Conservation (phyloP, 2,797 vertebrate genomes). For the Xiphophorus birchmanni region DNA sequence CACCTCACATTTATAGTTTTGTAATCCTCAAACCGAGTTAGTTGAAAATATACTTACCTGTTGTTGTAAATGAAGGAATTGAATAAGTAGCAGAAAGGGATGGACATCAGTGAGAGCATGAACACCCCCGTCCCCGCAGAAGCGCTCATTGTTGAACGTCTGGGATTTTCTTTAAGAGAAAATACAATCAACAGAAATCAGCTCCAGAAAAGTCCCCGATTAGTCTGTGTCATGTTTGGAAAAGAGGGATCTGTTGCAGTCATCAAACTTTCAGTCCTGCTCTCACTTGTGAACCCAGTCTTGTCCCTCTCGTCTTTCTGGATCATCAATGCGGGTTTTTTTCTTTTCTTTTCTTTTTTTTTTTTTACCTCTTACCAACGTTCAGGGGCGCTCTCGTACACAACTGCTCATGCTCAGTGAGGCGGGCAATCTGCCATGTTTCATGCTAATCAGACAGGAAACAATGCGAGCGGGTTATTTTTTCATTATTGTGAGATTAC, state of each 20-base stretch:
- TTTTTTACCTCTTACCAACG: neutral
- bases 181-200: neutral
- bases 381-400: neutral
- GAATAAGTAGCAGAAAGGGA: slow-evolving; percentile 88
- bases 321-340: neutral
- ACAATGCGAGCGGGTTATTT: neutral
- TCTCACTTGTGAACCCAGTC: slow-evolving; percentile 6
- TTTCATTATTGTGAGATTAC: neutral
- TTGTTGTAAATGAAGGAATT: slow-evolving; percentile 83
- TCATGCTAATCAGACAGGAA: neutral
- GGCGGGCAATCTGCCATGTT: neutral
- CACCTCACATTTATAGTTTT: neutral
- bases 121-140: slow-evolving; percentile 92
- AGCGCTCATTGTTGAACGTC: slow-evolving; percentile 81
- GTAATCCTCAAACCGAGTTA: neutral
- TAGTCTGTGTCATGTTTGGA: slow-evolving; percentile 11
- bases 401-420: neutral
- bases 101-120: slow-evolving; percentile 88
- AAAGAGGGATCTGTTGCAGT: neutral
- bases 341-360: neutral
- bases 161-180: neutral
- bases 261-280: neutral
- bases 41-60: slow-evolving; percentile 77
- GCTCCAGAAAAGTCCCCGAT: neutral
- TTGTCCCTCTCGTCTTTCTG: slow-evolving; percentile 18